A percentile compares a stretch with the other conserved stretches of the same genome.
Evolutionary conservation across 1,140 invertebrate genomes (phyloP).

Genomic region (Macrocentrus cingulum): DNA sequence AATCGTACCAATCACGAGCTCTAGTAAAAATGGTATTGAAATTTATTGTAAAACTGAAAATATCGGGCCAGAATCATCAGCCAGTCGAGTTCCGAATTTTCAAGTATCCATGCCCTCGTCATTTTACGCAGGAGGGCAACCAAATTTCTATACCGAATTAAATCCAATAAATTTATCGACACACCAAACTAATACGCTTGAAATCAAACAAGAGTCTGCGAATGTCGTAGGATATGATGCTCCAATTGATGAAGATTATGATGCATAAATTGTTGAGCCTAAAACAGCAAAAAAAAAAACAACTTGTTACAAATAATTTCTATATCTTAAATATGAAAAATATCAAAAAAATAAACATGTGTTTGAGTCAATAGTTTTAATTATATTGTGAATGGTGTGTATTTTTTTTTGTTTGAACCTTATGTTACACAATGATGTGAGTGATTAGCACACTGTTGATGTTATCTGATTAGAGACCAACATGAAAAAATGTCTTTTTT

Average conservation of each 20-base stretch:
- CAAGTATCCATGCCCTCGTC: constrained; percentile 49
- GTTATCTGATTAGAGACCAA: too few species aligned
- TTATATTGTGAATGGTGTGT: too few species aligned
- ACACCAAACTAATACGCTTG: constrained; percentile 29
- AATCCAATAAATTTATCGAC: constrained; percentile 45
- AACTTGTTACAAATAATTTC: too few species aligned
- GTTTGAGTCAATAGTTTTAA: too few species aligned
- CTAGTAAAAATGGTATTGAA: constrained; percentile 20
- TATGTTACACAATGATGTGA: too few species aligned
- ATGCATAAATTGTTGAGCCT: too few species aligned
- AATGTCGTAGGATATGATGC: constrained; percentile 49
- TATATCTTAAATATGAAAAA: too few species aligned
- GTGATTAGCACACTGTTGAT: too few species aligned
- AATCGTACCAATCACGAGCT: neutral
- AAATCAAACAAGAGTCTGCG: constrained; percentile 41
- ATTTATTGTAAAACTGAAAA: constrained; percentile 24
- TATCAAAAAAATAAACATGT: too few species aligned
- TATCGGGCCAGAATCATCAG: constrained; percentile 24
- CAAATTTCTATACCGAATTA: constrained; percentile 57
- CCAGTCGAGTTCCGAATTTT: constrained; percentile 43
- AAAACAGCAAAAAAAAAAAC: too few species aligned
- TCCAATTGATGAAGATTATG: constrained; percentile 56
- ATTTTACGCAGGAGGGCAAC: constrained; percentile 49
- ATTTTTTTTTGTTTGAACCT: too few species aligned
- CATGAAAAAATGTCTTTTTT: too few species aligned